Conservation (phyloP, 2,113 vertebrate species). For the Pterophyllum scalare region DNA sequence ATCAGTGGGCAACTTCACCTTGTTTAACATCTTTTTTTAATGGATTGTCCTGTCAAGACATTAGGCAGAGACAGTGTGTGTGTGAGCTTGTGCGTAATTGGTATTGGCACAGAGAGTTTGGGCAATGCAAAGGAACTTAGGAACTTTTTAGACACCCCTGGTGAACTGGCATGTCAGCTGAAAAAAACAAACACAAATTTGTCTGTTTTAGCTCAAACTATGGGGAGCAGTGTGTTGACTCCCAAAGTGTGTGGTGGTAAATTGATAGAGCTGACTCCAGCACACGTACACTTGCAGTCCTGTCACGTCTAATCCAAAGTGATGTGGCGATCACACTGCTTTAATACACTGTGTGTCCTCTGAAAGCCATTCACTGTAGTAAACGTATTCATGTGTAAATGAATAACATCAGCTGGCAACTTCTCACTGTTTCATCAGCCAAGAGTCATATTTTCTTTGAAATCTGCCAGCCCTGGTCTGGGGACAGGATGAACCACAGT, state of each 20-base stretch:
- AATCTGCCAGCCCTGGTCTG: background rate
- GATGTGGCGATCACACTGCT: conserved; percentile 13
- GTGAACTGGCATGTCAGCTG: background rate
- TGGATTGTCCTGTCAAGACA: conserved; percentile 42
- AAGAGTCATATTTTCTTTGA: background rate
- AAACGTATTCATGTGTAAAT: conserved; percentile 6
- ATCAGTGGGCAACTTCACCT: conserved; percentile 48
- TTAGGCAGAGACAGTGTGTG: conserved; percentile 3
- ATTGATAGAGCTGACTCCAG: background rate
- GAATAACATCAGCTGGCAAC: conserved; percentile 7
- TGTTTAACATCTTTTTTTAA: conserved; percentile 53
- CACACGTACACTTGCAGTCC: background rate
- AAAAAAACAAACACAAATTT: background rate
- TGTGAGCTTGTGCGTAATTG: background rate
- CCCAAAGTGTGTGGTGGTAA: background rate
- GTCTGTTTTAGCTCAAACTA: background rate
- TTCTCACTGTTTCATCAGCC: conserved; percentile 11
- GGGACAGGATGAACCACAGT: background rate
- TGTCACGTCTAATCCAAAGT: background rate
- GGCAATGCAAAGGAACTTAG: conserved; percentile 14
- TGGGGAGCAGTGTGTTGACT: background rate
- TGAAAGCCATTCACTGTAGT: background rate
- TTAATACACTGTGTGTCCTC: background rate
- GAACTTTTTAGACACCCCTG: background rate
- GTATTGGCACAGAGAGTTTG: background rate